Conservation (phyloP, 1,140 invertebrate genomes). For the Listronotus oregonensis region DNA sequence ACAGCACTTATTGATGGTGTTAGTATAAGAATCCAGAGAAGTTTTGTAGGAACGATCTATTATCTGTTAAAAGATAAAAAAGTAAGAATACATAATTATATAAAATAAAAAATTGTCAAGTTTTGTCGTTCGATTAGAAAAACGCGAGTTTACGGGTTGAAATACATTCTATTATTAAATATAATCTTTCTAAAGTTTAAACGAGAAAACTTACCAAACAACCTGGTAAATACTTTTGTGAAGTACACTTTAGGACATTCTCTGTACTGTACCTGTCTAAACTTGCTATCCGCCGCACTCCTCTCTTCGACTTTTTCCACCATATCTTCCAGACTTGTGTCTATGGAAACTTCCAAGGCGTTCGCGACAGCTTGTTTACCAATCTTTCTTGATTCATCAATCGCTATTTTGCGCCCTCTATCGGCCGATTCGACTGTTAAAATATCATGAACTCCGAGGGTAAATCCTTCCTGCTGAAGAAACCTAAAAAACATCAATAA, state of each 20-base stretch:
- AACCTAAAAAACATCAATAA: constrained; percentile 58
- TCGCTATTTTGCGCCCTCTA: constrained; percentile 71
- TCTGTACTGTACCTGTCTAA: constrained; percentile 67
- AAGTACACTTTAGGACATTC: too few relatives aligned
- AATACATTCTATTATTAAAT: too few relatives aligned
- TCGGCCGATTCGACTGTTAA: constrained; percentile 77
- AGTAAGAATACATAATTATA: too few relatives aligned
- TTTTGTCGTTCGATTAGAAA: too few relatives aligned
- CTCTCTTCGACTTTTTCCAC: constrained; percentile 72
- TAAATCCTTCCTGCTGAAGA: constrained; percentile 90
- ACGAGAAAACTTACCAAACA: too few relatives aligned
- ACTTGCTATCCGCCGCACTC: constrained; percentile 75
- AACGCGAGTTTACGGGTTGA: too few relatives aligned
- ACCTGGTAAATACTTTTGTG: too few relatives aligned
- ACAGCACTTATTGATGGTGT: constrained; percentile 88
- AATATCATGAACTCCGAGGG: constrained; percentile 94
- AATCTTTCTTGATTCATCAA: constrained; percentile 67
- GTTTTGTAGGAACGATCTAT: constrained; percentile 89
- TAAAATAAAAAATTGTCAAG: too few relatives aligned
- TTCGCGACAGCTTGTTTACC: constrained; percentile 67
- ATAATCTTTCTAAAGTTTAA: too few relatives aligned
- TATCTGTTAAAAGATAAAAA: constrained; percentile 46
- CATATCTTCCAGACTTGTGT: constrained; percentile 63
- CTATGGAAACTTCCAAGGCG: constrained; percentile 70
- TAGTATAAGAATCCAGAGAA: constrained; percentile 81